A percentile compares a stretch with the other conserved stretches of the same genome.
These are phyloP conservation scores for Sinocyclocheilus rhinocerous DNA, from an alignment of 2,113 vertebrate genomes.

Conservation along the genomic window DNA sequence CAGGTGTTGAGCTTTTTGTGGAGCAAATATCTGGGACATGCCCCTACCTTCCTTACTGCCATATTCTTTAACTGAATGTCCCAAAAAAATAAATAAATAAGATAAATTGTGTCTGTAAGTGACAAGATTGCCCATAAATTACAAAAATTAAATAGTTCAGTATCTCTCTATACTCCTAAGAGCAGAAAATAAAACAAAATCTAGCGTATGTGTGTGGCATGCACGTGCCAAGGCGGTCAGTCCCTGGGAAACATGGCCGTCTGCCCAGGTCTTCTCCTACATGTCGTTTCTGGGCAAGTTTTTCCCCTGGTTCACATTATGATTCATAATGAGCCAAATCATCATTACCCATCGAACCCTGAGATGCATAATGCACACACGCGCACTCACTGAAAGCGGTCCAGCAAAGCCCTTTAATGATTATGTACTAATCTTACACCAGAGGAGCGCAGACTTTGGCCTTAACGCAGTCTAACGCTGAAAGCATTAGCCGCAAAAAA, in stretches of 20 bases:
- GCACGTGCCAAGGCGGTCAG: slow-evolving; percentile 43
- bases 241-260: slow-evolving; percentile 42
- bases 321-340: slow-evolving; percentile 54
- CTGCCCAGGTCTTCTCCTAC: slow-evolving; percentile 42
- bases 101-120: background rate
- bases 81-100: background rate
- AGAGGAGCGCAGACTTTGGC: slow-evolving; percentile 8
- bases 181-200: slow-evolving; percentile 34
- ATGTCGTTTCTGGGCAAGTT: slow-evolving; percentile 33
- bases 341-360: slow-evolving; percentile 47
- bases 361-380: slow-evolving; percentile 23
- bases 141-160: background rate
- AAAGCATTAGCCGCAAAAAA: slow-evolving; percentile 17
- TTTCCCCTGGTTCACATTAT: slow-evolving; percentile 40
- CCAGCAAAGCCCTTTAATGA: slow-evolving; percentile 40
- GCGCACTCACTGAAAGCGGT: background rate
- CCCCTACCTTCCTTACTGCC: slow-evolving; percentile 2
- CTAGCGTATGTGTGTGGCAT: slow-evolving; percentile 1
- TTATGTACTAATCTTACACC: slow-evolving; percentile 28
- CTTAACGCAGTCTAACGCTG: slow-evolving; percentile 17
- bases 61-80: background rate
- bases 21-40: slow-evolving; percentile 38
- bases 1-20: slow-evolving; percentile 39
- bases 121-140: background rate
- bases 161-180: slow-evolving; percentile 40